These are phyloP conservation scores for Ptilorrhoa leucosticta DNA, from an alignment of 2,113 vertebrate genomes.

Conservation along the genomic window DNA sequence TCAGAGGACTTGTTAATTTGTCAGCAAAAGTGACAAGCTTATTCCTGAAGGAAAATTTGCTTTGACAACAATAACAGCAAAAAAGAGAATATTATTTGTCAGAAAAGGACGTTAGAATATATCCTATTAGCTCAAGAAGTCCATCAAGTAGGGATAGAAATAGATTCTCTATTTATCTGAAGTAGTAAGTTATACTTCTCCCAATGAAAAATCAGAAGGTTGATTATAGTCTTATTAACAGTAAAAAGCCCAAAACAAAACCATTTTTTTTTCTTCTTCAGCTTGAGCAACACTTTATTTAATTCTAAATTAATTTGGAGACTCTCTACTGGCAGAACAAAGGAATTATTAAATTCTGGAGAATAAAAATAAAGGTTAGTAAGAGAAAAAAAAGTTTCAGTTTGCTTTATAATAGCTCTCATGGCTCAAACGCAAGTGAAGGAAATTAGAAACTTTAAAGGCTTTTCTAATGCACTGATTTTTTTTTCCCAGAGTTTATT, in stretches of 20 bases:
- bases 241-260: rapidly evolving
- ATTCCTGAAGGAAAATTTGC: not conserved
- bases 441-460: not conserved
- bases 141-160: not conserved
- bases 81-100: not conserved
- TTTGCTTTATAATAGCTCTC: not conserved
- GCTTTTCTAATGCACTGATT: not conserved
- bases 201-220: not conserved
- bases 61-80: not conserved
- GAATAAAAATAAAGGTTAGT: not conserved
- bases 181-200: not conserved
- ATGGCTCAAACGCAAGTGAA: not conserved
- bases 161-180: not conserved
- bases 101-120: not conserved
- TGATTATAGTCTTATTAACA: not conserved
- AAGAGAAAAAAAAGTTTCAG: not conserved
- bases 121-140: not conserved
- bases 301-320: not conserved
- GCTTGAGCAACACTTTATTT: not conserved
- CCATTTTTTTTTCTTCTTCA: not conserved
- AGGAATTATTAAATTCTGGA: not conserved
- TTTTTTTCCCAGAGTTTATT: not conserved
- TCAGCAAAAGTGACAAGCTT: not conserved
- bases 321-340: not conserved
- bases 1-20: not conserved